phyloP scores from a whole-genome alignment of 2,797 vertebrate genomes.

The Lophius americanus region DNA sequence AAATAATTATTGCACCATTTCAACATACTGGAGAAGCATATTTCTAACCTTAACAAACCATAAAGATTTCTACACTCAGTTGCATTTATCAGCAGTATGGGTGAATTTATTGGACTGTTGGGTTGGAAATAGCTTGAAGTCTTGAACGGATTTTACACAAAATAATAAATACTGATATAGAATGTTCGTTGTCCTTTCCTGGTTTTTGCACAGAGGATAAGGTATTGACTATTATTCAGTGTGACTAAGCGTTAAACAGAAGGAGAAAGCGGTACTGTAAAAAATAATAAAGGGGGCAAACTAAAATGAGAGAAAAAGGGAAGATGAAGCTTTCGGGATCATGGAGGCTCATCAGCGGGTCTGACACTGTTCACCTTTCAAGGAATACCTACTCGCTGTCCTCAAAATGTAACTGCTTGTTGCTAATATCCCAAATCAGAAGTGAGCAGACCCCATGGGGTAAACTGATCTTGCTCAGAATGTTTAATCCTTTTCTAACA shows the following conservation, averaged over 20 bases:
- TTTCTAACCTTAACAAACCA: constrained; percentile 86
- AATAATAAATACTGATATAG: constrained; percentile 46
- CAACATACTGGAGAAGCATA: constrained; percentile 85
- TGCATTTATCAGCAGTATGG: constrained; percentile 4
- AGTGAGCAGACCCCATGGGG: constrained; percentile 17
- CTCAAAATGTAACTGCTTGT: constrained; percentile 13
- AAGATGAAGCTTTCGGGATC: constrained; percentile 2
- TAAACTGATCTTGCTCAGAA: constrained; percentile 7
- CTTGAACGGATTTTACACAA: constrained; percentile 42
- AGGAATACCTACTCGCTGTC: constrained; percentile 16
- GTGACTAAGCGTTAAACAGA: not conserved
- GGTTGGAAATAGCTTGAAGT: constrained; percentile 50
- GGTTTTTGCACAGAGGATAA: constrained; percentile 23
- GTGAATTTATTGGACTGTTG: constrained; percentile 45
- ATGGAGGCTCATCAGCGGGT: constrained; percentile 11
- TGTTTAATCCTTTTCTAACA: not conserved
- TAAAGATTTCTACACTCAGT: constrained; percentile 63
- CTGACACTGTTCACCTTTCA: constrained; percentile 15
- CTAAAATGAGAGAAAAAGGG: not conserved
- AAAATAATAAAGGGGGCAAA: not conserved
- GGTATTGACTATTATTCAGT: constrained; percentile 11
- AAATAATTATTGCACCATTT: constrained; percentile 92
- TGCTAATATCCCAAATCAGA: constrained; percentile 22
- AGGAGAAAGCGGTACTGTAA: not conserved
- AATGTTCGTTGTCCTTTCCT: constrained; percentile 29